Conservation (phyloP, 2,888 invertebrate species). For the Callimorpha dominula region DNA sequence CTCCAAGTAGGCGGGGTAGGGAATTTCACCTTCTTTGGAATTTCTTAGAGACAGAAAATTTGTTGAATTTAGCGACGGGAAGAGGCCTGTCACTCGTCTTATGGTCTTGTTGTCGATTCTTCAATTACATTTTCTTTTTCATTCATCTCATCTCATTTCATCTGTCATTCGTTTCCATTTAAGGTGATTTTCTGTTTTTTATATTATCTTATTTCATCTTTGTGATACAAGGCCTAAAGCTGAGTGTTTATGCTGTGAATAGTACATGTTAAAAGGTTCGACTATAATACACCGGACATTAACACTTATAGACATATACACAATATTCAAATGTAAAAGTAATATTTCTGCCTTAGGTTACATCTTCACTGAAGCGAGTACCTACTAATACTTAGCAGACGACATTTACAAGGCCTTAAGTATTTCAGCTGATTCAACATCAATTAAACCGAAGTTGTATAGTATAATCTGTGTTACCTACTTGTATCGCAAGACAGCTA, state of each 20-base stretch:
- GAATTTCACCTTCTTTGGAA: too few species aligned
- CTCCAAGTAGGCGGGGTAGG: too few species aligned
- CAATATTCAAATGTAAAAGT: neutral
- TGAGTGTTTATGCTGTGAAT: neutral
- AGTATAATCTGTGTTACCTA: too few species aligned
- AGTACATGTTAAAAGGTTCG: neutral
- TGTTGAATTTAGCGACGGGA: too few species aligned
- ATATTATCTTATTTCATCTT: too few species aligned
- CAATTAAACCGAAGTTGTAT: too few species aligned
- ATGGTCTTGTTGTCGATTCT: neutral
- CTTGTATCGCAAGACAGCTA: too few species aligned
- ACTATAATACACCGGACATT: neutral
- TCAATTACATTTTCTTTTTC: neutral
- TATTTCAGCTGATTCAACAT: too few species aligned
- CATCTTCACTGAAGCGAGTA: neutral
- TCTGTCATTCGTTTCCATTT: neutral
- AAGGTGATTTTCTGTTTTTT: neutral
- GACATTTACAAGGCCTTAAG: too few species aligned
- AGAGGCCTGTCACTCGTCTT: too few species aligned
- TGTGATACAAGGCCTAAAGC: neutral
- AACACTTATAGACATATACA: neutral
- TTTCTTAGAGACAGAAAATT: too few species aligned
- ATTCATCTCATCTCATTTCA: too few species aligned
- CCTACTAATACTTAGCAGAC: neutral
- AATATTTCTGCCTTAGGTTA: neutral